Base-by-base conservation (phyloP, 2,113 vertebrate species). In the Petromus typicus region DNA sequence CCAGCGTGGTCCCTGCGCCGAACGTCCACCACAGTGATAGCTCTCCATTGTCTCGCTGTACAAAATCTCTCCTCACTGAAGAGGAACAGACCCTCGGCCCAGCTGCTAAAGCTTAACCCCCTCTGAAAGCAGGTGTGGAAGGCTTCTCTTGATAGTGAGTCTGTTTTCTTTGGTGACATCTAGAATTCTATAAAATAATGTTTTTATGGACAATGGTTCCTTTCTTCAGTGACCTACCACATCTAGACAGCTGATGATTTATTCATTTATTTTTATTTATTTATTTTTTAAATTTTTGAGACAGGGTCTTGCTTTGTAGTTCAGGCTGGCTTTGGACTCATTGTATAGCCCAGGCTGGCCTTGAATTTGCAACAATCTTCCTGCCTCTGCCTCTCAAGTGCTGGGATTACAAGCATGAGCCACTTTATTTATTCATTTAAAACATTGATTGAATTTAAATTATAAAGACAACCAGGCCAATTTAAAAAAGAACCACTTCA, bases 1-100 rank as follows among this genome's bases (percentile, higher is more conserved):
- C 96, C 92, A 98, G 0, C 83, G 86, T 97, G 96, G 98, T 98
- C 32, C 97, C 96, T 1, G 0, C 0, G 4, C 97, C 79, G 17
- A 96, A 97, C 37, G 90, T 94, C 95, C 69, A 85, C 56, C 97
- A 97, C 96, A 96, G 86, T 95, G 95, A 75, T 69, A 64, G 67
- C 12, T 82, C 56, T 71, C 34, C 51, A 54, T n/a, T 56, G 66
- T 2, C 56, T 94, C 2, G 0, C 27, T 54, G 59, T 67, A 96
- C 73, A 96, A 96, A 97, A 97, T 96, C 91, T 59, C 79, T 93
- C 40, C n/a, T 86, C 20, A 45, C 37, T 18, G 2, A 94, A 95
- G 95, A 40, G 67, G 92, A 94, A 92, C 91, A 17, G 76, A 75
- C 57, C 32, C 64, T 30, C 2, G 14, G 22, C 43, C 43, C 94